phyloP scores from a whole-genome alignment of 2,888 invertebrate genomes.

The Zelleria hepariella region DNA sequence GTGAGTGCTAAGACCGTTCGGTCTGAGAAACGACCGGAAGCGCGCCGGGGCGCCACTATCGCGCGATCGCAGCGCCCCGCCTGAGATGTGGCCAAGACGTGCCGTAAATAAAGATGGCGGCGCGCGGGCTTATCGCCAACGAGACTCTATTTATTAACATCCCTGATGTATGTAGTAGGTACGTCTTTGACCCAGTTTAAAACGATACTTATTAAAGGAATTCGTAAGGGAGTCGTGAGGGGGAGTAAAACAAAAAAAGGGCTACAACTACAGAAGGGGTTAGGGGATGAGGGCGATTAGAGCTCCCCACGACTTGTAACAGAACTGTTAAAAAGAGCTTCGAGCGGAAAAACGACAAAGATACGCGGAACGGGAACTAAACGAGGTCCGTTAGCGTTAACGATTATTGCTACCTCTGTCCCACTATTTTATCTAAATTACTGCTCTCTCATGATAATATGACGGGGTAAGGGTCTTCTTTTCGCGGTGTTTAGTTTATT shows the following conservation, averaged over 20 bases:
- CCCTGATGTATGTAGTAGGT: slow-evolving; percentile 2
- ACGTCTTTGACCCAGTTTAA: background rate
- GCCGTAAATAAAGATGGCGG: slow-evolving; percentile 58
- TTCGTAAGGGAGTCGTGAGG: background rate
- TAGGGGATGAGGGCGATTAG: slow-evolving; percentile 3
- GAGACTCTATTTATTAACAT: slow-evolving; percentile 29
- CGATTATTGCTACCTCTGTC: slow-evolving; percentile 43
- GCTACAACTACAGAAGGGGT: slow-evolving; percentile 3
- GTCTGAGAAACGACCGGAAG: slow-evolving; percentile 60
- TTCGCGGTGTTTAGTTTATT: slow-evolving; percentile 12
- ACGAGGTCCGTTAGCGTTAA: slow-evolving; percentile 46
- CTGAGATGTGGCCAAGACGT: slow-evolving; percentile 49
- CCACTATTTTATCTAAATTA: slow-evolving; percentile 47
- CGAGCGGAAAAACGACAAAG: slow-evolving; percentile 30
- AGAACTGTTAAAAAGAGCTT: slow-evolving; percentile 35
- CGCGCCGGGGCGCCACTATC: slow-evolving; percentile 44
- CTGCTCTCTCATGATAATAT: slow-evolving; percentile 43
- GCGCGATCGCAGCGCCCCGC: slow-evolving; percentile 30
- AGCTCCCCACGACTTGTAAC: slow-evolving; percentile 12
- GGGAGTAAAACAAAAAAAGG: background rate
- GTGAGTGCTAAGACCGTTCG: slow-evolving; percentile 39
- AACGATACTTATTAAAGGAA: background rate
- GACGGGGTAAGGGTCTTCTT: slow-evolving; percentile 21
- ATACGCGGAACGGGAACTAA: slow-evolving; percentile 32
- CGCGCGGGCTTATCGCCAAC: slow-evolving; percentile 33